These are phyloP conservation scores for Pocillopora grandis DNA, from an alignment of 92 coral and sea anemone genomes.

Conservation along the genomic window DNA sequence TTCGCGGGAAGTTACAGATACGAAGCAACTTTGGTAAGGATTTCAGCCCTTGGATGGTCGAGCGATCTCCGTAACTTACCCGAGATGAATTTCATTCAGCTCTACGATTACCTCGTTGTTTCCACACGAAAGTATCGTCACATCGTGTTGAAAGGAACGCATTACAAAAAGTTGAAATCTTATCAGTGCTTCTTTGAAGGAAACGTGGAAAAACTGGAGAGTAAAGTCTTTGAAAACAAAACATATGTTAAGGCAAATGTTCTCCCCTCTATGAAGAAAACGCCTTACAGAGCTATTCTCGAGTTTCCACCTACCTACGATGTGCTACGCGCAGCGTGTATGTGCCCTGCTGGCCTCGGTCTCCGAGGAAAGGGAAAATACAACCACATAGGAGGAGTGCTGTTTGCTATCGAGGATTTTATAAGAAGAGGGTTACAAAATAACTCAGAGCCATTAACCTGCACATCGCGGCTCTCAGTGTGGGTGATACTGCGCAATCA, in stretches of 20 bases:
- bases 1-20: neutral
- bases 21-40: no score
- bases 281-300: slow-evolving; percentile 25
- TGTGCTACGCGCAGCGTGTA: no score
- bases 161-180: slow-evolving; percentile 52
- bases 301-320: slow-evolving; percentile 21
- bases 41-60: no score
- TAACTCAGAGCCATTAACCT: no score
- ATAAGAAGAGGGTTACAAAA: no score
- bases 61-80: slow-evolving; percentile 3
- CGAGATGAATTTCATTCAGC: slow-evolving; percentile 51
- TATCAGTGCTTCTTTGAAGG: slow-evolving; percentile 29
- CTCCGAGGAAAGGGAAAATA: no score
- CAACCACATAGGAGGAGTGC: no score
- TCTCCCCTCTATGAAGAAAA: slow-evolving; percentile 41
- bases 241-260: slow-evolving; percentile 48
- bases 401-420: no score
- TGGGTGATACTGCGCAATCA: neutral
- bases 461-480: neutral
- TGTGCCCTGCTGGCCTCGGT: no score
- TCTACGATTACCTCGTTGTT: slow-evolving; percentile 59
- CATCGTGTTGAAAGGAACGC: slow-evolving; percentile 49
- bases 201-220: slow-evolving; percentile 14
- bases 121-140: slow-evolving; percentile 52
- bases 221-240: slow-evolving; percentile 34